Evolutionary conservation across 2,888 invertebrate species (phyloP), one percentile per base, ranked within the genome.

Genomic region (Napeogenes sylphis): DNA sequence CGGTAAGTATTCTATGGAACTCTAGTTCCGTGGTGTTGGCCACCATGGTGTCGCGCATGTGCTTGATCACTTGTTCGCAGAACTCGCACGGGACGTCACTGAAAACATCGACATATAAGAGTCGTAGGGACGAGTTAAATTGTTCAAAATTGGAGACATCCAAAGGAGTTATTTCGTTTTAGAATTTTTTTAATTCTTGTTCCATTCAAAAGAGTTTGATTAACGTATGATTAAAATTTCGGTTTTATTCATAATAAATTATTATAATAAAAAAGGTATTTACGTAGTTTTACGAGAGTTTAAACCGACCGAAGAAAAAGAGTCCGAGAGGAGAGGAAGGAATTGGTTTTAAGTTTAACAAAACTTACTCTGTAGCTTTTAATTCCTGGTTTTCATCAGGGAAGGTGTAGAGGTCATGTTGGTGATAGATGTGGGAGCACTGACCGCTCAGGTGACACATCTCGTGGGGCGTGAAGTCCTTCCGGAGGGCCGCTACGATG

Each of bases 11-110:
- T 75, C 92, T 90, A 81, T 95, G 92, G 85, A 97, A 97, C 85
- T 97, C 96, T 0, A 87, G 73, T 81, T 95, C 95, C 0, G 98
- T 97, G 0, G 97, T 96, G 79, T 97, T 97, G 21, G 97, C 94
- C 38, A 96, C 91, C 33, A 98, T 82, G 5, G 96, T 90, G 77
- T 97, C 95, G 66, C 94, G 93, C 70, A 97, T 88, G 82, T 97
- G 97, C 32, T 89, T 87, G 0, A 97, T 94, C 58, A 98, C 84
- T 80, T 96, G 95, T 74, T 96, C 94, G 82, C 97, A 98, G 62
- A 98, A 91, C 74, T 97, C 95, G 80, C 98, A 97, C 0, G 96
- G 94, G 59, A 96, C 91, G 76, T 88, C 85, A 51, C 89, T 89
- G 69, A 12, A 10, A 3, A 42, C 42, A 42, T 2, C 5, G 10